Percentiles rank a stretch among this genome's conserved stretches.
Conservation (phyloP, 2,888 invertebrate species). For the Coleophora deauratella region DNA sequence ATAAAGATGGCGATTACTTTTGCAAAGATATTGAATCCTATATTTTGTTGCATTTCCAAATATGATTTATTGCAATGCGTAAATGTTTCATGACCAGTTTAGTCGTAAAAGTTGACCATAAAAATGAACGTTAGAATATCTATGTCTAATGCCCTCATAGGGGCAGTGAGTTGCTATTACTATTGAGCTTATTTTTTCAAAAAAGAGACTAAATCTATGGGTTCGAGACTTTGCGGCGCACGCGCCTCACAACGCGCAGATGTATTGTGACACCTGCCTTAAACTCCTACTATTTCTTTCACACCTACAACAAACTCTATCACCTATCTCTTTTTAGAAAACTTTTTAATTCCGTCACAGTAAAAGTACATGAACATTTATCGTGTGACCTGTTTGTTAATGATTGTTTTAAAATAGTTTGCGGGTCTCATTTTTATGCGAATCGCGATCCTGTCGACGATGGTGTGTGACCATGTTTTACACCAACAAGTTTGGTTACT, state of each 20-base stretch:
- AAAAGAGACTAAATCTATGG: too few species aligned
- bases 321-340: slow-evolving; percentile 34
- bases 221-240: slow-evolving; percentile 37
- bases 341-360: slow-evolving; percentile 59
- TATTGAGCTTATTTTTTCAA: too few species aligned
- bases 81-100: too few species aligned
- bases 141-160: slow-evolving; percentile 7
- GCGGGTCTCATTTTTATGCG: slow-evolving; percentile 57
- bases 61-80: too few species aligned
- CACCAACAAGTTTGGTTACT: slow-evolving; percentile 43
- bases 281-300: slow-evolving; percentile 36
- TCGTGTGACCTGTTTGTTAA: slow-evolving; percentile 65
- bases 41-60: slow-evolving; percentile 19
- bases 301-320: slow-evolving; percentile 29
- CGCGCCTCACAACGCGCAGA: slow-evolving; percentile 64
- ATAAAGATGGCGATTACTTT: too few species aligned
- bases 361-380: slow-evolving; percentile 48
- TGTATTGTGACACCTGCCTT: slow-evolving; percentile 66
- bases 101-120: too few species aligned
- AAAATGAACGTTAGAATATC: slow-evolving; percentile 4
- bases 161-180: slow-evolving; percentile 3
- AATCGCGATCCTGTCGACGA: slow-evolving; percentile 32
- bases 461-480: slow-evolving; percentile 53
- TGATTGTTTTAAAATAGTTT: slow-evolving; percentile 58
- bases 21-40: too few species aligned